Base-by-base conservation (phyloP, 2,888 invertebrate species). In the Clivina fossor region DNA sequence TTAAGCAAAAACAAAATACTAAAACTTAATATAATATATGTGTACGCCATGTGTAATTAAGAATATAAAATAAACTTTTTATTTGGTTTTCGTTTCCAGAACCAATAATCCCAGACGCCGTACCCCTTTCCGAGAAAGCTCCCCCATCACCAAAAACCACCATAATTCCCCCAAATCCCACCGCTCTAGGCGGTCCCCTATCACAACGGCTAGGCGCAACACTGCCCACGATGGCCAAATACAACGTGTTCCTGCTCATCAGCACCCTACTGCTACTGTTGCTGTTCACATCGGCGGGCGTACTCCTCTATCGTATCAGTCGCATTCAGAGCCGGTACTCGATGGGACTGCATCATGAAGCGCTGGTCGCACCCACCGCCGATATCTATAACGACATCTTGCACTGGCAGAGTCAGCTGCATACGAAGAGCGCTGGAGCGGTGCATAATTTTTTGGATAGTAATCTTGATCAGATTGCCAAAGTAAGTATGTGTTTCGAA, bases 381-480 rank as follows among this genome's bases (percentile, higher is more conserved):
- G 83, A 84, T 61, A 76, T 81, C 47, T 86, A 86, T 72, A 78
- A 80, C 40, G 85, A 86, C 72, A 74, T 87, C 58, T 75, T 86
- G 40, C 78, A 83, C 57, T 86, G 85, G 84, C 84, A 86, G 60
- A 78, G 82, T 61, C 78, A 84, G 60, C 72, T 88, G 65, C 87
- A 87, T 77, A 80, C 83, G 40, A 83, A 84, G 60, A 86, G 87
- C 50, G 84, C 86, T 3, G 77, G 78, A 62, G 86, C 88, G 65
- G 80, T 88, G 62, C 85, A 87, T 72, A 81, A 82, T 63, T 86
- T 86, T 76, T 80, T 91, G 59, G 83, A 85, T 66, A 81, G 84
- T 61, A 90, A 90, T 78, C 79, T 90, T 63, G 80, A 90, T 72
- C 83, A 90, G 74, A 86, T 91, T 66, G 84, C 87, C 58, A 89